A percentile compares a stretch with the other conserved stretches of the same genome.
Conservation (phyloP, 2,888 invertebrate species). For the Noctua pronuba region DNA sequence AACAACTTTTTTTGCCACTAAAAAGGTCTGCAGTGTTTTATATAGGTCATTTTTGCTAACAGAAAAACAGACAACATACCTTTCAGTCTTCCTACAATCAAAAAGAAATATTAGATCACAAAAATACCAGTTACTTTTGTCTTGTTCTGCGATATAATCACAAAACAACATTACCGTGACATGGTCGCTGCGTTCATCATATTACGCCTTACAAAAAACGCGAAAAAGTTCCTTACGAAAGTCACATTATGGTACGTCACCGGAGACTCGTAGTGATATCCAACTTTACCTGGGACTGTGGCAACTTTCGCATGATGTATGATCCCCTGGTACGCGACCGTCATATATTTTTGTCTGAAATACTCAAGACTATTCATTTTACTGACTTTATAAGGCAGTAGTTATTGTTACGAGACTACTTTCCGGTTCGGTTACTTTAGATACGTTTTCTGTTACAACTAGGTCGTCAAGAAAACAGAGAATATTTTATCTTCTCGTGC, state of each 20-base stretch:
- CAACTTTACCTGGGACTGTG: conserved; percentile 71
- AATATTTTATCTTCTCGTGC: not conserved
- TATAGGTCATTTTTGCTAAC: not conserved
- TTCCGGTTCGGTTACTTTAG: conserved; percentile 28
- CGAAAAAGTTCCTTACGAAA: conserved; percentile 66
- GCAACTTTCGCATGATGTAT: conserved; percentile 72
- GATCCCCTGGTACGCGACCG: conserved; percentile 67
- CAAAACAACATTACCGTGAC: conserved; percentile 59
- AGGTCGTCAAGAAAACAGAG: not conserved
- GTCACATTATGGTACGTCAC: conserved; percentile 71
- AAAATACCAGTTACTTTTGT: conserved; percentile 44
- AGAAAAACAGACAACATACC: conserved; percentile 7
- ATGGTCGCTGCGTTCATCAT: conserved; percentile 55
- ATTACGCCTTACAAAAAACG: conserved; percentile 62
- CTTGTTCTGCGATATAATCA: conserved; percentile 57
- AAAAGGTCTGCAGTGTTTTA: not conserved
- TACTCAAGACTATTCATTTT: conserved; percentile 59
- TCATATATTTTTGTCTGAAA: conserved; percentile 64
- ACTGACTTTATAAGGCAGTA: conserved; percentile 57
- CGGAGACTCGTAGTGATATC: conserved; percentile 72
- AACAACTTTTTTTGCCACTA: not conserved
- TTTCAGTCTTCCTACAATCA: conserved; percentile 27
- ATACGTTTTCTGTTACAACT: conserved; percentile 24
- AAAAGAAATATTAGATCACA: conserved; percentile 52
- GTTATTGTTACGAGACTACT: conserved; percentile 41